Evolutionary conservation across 2,888 invertebrate species (phyloP).

Genomic region (Gastracanthus pulcherrimus): DNA sequence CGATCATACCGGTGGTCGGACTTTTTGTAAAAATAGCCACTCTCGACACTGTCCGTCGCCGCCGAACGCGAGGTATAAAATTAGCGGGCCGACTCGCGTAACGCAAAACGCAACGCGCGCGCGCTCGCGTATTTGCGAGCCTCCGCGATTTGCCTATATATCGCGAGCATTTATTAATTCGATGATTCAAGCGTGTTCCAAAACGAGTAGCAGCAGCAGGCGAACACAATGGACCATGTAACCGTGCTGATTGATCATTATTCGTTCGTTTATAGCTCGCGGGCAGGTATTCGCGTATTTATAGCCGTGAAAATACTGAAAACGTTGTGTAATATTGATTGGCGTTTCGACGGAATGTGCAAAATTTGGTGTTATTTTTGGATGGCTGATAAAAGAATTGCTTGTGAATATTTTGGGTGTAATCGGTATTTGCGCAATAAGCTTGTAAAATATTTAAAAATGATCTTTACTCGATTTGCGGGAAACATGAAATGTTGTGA

Average conservation of each 20-base stretch:
- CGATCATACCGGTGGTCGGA: background rate
- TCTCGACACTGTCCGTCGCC: background rate
- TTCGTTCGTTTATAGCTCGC: background rate
- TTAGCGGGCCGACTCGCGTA: background rate
- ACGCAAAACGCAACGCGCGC: too few relatives aligned
- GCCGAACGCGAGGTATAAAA: conserved; percentile 20
- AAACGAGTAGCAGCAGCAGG: background rate
- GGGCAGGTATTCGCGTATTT: background rate
- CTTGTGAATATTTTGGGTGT: too few relatives aligned
- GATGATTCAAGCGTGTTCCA: background rate
- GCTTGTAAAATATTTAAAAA: too few relatives aligned
- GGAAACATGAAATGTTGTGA: too few relatives aligned
- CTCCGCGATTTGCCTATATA: background rate
- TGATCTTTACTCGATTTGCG: too few relatives aligned
- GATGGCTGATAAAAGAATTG: too few relatives aligned
- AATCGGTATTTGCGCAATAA: too few relatives aligned
- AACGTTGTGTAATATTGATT: background rate
- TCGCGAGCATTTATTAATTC: background rate
- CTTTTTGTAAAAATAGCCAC: conserved; percentile 32
- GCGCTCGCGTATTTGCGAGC: conserved; percentile 1
- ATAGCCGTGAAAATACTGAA: background rate
- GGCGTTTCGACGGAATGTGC: background rate
- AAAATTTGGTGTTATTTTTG: background rate
- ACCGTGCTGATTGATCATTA: background rate
- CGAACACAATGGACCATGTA: background rate